Base-by-base conservation (phyloP, 2,888 invertebrate species). In the Sarcophaga subvicina region DNA sequence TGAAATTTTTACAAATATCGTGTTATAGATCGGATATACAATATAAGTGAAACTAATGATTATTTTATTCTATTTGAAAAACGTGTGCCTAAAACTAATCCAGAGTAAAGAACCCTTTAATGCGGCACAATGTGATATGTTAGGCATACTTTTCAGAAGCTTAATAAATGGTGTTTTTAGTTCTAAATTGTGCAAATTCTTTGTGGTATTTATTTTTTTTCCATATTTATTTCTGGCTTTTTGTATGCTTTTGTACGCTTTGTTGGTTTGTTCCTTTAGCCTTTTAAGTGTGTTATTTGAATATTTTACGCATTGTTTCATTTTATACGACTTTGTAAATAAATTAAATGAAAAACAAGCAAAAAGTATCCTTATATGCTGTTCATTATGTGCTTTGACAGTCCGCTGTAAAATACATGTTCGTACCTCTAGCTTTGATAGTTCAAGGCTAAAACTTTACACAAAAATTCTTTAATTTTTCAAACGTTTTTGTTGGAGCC, bases 391-490 rank as follows among this genome's bases (percentile, higher is more conserved):
- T 17, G 54, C 20, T 37, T 37, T 37, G 2, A 37, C 2, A 37
- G 37, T 37, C 37, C 37, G 6, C 37, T 37, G 37, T 37, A 6
- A 37, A 37, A 37, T 37, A 37, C 3, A 37, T 10, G 8, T 37
- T 0, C 37, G 0, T 37, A 37, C 6, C 8, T 10, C 37, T 8
- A 37, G 37, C 37, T 37, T 37, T 37, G 37, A 66, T 14, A 78
- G 72, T 83, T 83, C 83, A 83, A 83, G 77, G 83, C 60, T 77
- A 78, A n/a, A 77, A 71, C 64, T 77, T 60, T 59, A 22, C 62
- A 73, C 22, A 69, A 8, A 63, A 37, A 62, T 62, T 17, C 22
- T 62, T 17, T 62, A 20, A 17, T 14, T 37, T 69, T 75, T 54
- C 25, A 14, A 14, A 14, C 0, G 4, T 54, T 14, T 37, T 37